Evolutionary conservation across 2,797 vertebrate species (phyloP).

Genomic region (Betta splendens): DNA sequence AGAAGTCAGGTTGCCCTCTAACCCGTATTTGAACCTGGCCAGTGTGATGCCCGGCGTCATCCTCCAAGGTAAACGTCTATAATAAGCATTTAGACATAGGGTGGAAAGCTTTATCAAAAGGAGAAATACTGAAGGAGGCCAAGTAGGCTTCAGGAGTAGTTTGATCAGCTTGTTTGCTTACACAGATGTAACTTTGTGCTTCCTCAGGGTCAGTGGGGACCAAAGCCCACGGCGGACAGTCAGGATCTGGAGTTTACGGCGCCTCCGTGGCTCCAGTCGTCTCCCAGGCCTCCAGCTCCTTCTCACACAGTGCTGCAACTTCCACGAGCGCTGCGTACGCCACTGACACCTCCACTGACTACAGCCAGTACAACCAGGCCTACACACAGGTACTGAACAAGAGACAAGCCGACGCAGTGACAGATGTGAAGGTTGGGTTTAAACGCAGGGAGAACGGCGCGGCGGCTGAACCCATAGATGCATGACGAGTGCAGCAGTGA

Average conservation of each 20-base stretch:
- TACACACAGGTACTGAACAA: conserved; percentile 79
- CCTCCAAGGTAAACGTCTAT: conserved; percentile 81
- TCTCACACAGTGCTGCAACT: conserved; percentile 80
- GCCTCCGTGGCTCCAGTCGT: conserved; percentile 68
- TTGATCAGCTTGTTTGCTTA: background rate
- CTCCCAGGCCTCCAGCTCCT: conserved; percentile 68
- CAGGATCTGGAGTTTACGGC: conserved; percentile 78
- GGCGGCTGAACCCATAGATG: conserved; percentile 24
- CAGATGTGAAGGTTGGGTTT: background rate
- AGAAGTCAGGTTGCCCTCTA: conserved; percentile 93
- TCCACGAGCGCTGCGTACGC: conserved; percentile 79
- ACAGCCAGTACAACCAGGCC: conserved; percentile 87
- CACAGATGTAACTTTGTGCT: conserved; percentile 13
- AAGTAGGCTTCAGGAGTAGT: too few species aligned
- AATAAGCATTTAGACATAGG: too few species aligned
- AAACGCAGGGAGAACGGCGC: conserved; percentile 11
- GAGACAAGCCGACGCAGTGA: background rate
- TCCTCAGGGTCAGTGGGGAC: conserved; percentile 78
- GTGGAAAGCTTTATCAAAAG: too few species aligned
- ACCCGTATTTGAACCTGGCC: conserved; percentile 95
- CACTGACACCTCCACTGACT: conserved; percentile 83
- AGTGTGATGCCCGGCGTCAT: conserved; percentile 92
- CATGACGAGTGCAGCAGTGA: conserved; percentile 35
- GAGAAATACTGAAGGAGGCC: too few species aligned
- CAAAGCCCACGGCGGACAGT: conserved; percentile 79